Percentiles rank a stretch among this genome's conserved stretches.
Evolutionary conservation across 2,888 invertebrate species (phyloP).

Genomic region (Cantharis flavilabris): DNA sequence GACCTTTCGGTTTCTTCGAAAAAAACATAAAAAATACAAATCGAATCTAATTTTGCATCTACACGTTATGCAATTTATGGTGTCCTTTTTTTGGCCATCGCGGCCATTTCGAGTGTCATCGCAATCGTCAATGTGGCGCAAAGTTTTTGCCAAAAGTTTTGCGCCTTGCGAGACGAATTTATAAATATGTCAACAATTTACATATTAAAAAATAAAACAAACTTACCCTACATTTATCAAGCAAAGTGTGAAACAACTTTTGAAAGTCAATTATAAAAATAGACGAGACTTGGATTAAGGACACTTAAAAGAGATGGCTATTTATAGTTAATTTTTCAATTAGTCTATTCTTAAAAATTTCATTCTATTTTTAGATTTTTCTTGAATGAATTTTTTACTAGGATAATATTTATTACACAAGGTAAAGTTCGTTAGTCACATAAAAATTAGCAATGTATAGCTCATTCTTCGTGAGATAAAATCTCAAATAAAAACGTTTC

Average conservation of each 20-base stretch:
- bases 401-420: background rate
- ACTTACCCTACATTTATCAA: slow-evolving; percentile 24
- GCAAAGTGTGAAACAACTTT: background rate
- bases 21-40: background rate
- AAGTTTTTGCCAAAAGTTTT: slow-evolving; percentile 1
- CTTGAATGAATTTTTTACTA: slow-evolving; percentile 7
- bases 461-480: slow-evolving; percentile 7
- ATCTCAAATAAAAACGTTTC: slow-evolving; percentile 5
- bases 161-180: background rate
- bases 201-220: slow-evolving; percentile 11
- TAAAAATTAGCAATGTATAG: background rate
- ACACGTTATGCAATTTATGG: background rate
- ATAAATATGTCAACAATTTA: background rate
- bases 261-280: slow-evolving; percentile 7
- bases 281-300: slow-evolving; percentile 12
- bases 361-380: slow-evolving; percentile 4
- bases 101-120: background rate
- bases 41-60: background rate
- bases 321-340: slow-evolving; percentile 19
- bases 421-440: slow-evolving; percentile 5
- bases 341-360: slow-evolving; percentile 2
- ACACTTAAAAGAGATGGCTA: slow-evolving; percentile 12
- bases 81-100: background rate
- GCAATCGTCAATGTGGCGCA: background rate
- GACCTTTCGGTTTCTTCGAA: background rate